Evolutionary conservation across 2,888 invertebrate species (phyloP).

Genomic region (Hedya salicella): DNA sequence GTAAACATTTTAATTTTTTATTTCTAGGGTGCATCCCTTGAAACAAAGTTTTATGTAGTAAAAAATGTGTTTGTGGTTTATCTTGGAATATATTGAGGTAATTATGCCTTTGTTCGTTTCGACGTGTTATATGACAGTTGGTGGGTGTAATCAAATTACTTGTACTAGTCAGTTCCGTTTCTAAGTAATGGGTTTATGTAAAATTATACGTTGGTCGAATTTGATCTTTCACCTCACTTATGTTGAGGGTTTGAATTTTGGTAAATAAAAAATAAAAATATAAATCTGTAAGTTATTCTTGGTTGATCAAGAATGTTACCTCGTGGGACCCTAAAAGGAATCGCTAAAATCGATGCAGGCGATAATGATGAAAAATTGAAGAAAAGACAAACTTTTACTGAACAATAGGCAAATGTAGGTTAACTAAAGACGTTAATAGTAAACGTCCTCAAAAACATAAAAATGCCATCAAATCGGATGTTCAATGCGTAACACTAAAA

Average conservation of each 20-base stretch:
- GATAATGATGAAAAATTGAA: neutral
- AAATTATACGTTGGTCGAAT: neutral
- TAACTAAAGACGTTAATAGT: neutral
- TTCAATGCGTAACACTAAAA: neutral
- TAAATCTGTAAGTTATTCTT: too few species aligned
- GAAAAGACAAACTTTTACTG: neutral
- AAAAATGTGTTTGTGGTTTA: constrained; percentile 17
- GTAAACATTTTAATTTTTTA: neutral
- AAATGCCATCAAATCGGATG: neutral
- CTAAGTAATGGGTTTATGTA: constrained; percentile 1
- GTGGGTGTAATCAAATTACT: constrained; percentile 19
- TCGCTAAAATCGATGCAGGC: too few species aligned
- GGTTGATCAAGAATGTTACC: too few species aligned
- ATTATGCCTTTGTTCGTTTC: constrained; percentile 25
- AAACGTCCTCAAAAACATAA: constrained; percentile 3
- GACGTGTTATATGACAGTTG: constrained; percentile 24
- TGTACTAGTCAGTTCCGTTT: constrained; percentile 11
- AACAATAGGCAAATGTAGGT: constrained; percentile 7
- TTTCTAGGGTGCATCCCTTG: neutral
- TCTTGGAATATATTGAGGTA: constrained; percentile 9
- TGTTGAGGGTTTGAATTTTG: neutral
- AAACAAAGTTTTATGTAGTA: neutral
- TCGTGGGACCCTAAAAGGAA: too few species aligned
- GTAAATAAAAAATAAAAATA: too few species aligned
- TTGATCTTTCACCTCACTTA: neutral